Base-by-base conservation (phyloP, 2,113 vertebrate genomes). In the Cheilinus undulatus region DNA sequence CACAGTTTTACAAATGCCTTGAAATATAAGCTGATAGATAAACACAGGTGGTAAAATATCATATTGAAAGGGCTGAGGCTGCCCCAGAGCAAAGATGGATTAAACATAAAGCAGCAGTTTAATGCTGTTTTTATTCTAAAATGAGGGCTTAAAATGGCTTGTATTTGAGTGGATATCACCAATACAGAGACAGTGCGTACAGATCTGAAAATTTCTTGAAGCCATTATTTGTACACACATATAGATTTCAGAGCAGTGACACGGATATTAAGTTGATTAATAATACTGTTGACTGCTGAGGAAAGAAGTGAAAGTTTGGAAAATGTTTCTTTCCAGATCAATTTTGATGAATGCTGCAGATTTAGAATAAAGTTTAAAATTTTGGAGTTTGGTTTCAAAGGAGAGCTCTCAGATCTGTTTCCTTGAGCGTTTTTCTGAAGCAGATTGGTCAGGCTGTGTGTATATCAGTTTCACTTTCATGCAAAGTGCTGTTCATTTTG, bases 381-480 rank as follows among this genome's bases (percentile, higher is more conserved):
- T n/a, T 64, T 20, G 38, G 77, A 54, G 70, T 73, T 70, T 3
- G 17, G 62, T 85, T 86, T 85, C 82, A 86, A 76, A 89, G 77
- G n/a, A 61, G 50, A 86, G 78, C 76, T 89, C 75, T 61, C 66
- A n/a, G 24, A 58, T 30, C 26, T 86, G 73, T 86, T 88, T 84
- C 84, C 60, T 75, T 60, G 69, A 56, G 69, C 23, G 22, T 40
- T 73, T 80, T 80, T 67, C 79, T 68, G 54, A 82, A 79, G 75
- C 69, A 12, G 60, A 63, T 83, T 81, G 70, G 49, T 81, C 51
- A 45, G 32, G 77, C 62, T 70, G 26, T 87, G 87, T 82, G 74
- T 85, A 75, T 90, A 87, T 92, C 85, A 61, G 78, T 92, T 89
- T 89, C 83, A 82, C 77, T 64, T 57, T 85, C 85, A 75, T 79